Conservation (phyloP, 2,888 invertebrate genomes). For the Thera britannica region DNA sequence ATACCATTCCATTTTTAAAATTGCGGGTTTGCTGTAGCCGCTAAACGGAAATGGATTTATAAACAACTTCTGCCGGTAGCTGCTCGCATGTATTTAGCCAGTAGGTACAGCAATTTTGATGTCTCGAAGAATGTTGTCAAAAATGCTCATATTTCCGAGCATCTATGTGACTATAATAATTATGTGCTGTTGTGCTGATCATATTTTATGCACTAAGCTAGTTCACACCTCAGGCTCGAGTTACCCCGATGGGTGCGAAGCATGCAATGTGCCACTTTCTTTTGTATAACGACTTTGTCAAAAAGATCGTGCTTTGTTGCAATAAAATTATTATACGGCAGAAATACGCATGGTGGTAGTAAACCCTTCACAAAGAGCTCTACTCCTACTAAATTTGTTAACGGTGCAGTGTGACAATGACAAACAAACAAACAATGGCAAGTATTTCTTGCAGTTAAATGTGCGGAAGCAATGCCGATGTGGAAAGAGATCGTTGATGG, state of each 20-base stretch:
- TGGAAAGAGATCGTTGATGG: constrained; percentile 24
- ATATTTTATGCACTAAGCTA: background rate
- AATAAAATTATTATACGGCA: background rate
- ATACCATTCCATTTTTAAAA: too few species aligned
- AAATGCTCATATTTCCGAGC: too few species aligned
- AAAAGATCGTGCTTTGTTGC: constrained; percentile 1
- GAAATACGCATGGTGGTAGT: too few species aligned
- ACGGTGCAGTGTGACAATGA: background rate
- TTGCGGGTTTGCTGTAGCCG: too few species aligned
- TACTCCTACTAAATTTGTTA: background rate
- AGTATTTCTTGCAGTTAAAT: constrained; percentile 13
- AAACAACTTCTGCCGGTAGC: too few species aligned
- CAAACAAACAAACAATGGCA: constrained; percentile 2
- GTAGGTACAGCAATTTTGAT: too few species aligned
- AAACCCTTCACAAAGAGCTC: too few species aligned
- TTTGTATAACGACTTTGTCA: constrained; percentile 8
- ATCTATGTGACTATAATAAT: too few species aligned
- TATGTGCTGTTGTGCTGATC: background rate
- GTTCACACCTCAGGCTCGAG: background rate
- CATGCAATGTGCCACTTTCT: constrained; percentile 18
- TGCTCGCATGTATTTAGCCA: too few species aligned
- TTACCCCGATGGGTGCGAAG: constrained; percentile 11
- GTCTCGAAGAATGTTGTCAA: too few species aligned
- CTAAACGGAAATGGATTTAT: too few species aligned
- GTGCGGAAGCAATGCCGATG: constrained; percentile 12